Evolutionary conservation across 2,888 invertebrate genomes (phyloP).

Genomic region (Lasioglossum vierecki): DNA sequence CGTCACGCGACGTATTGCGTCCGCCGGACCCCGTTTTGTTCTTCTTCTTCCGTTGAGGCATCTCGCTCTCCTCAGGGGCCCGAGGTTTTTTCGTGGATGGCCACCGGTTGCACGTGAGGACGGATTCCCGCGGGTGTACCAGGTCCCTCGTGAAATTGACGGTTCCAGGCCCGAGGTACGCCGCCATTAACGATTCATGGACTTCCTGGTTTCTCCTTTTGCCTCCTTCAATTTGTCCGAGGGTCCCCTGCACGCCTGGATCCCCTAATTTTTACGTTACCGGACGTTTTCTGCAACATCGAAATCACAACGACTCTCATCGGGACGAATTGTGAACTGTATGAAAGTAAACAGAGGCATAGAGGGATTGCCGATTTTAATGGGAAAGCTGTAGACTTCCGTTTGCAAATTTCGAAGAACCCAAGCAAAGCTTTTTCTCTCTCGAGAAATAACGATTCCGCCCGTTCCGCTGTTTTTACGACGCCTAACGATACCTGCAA

Average conservation of each 20-base stretch:
- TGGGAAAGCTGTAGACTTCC: background rate
- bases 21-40: constrained; percentile 35
- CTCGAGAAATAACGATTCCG: constrained; percentile 40
- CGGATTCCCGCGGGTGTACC: constrained; percentile 62
- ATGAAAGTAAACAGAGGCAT: background rate
- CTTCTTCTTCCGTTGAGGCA: constrained; percentile 17
- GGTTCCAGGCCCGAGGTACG: constrained; percentile 38
- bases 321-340: background rate
- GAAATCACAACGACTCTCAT: background rate
- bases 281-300: background rate
- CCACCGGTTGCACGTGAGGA: constrained; percentile 58
- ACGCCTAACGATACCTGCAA: constrained; percentile 59
- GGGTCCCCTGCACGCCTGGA: background rate
- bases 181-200: constrained; percentile 43
- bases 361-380: background rate
- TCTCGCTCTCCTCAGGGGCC: constrained; percentile 20
- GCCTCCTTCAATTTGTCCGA: background rate
- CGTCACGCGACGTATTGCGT: constrained; percentile 80
- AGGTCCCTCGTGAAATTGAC: constrained; percentile 59
- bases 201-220: constrained; percentile 16
- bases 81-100: constrained; percentile 56
- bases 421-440: constrained; percentile 32
- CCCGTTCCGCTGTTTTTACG: constrained; percentile 51
- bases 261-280: background rate
- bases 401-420: background rate